Percentiles rank a stretch among this genome's conserved stretches.
These are phyloP conservation scores for Chelonoidis abingdonii DNA, from an alignment of 2,113 vertebrate genomes.

Conservation along the genomic window DNA sequence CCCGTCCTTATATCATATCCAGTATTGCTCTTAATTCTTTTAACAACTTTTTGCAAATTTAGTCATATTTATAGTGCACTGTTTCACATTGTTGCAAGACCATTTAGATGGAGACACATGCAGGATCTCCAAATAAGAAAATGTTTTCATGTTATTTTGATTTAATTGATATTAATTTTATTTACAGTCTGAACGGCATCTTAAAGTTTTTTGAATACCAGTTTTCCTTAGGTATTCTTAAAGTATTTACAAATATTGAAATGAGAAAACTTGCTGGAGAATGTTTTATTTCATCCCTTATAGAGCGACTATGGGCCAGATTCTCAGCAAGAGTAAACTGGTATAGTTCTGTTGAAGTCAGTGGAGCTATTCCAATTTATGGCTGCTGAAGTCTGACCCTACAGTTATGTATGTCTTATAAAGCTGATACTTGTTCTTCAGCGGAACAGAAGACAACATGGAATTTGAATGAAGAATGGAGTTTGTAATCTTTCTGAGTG, in stretches of 20 bases:
- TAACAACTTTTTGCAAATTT: neutral
- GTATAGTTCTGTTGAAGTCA: neutral
- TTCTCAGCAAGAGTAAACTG: neutral
- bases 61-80: neutral
- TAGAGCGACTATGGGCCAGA: neutral
- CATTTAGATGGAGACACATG: neutral
- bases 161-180: neutral
- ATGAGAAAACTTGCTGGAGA: conserved; percentile 17
- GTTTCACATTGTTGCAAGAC: neutral
- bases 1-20: neutral
- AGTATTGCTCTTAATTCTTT: neutral
- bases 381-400: neutral
- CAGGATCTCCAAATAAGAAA: neutral
- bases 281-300: neutral
- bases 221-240: conserved; percentile 28
- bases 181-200: conserved; percentile 17
- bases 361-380: neutral
- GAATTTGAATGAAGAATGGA: neutral
- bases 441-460: neutral
- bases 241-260: conserved; percentile 9
- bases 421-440: neutral
- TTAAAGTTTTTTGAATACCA: conserved; percentile 11
- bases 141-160: neutral
- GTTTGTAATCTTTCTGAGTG: neutral
- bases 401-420: neutral